Evolutionary conservation across 2,113 vertebrate species (phyloP), one percentile per base, ranked within the genome.

Genomic region (Pseudopipra pipra): DNA sequence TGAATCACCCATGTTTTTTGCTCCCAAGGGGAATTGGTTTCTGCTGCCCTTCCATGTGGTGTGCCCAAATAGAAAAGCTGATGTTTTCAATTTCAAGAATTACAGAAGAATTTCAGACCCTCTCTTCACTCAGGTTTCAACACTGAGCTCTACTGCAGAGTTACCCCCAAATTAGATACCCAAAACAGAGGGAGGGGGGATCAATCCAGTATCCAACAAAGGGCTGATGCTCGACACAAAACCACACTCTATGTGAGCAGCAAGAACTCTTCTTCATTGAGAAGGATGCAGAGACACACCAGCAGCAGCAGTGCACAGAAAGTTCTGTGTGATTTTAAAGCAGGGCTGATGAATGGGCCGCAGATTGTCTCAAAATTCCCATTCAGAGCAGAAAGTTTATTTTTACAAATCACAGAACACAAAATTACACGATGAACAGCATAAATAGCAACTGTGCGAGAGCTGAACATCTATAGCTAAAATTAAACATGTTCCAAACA

Each of bases 401-500:
- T 95, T 93, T 90, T 87, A 85, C 85, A 72, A 92, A 83, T 70
- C 46, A 25, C 39, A 47, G 91, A 86, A 92, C 56, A 84, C 70
- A 87, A 81, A 97, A 95, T 95, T 84, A 95, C 76, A 71, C 0
- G 17, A 77, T 19, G 49, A 95, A 47, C 55, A 78, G 83, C 86
- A 85, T 31, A 96, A 95, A 95, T 75, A 95, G 95, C 92, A 89
- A 92, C 83, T 62, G 43, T 30, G 43, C 5, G 9, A 84, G 76
- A 46, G 56, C 56, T 28, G 65, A 70, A n/a, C 61, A 27, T 88
- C 91, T 88, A 92, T 5, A 92, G 93, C 91, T 95, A 92, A 96
- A 96, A 95, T 89, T 90, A 92, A 93, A 95, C 76, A 87, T 5
- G 33, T 81, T 95, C 91, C 93, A 96, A 97, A 96, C 94, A 95